These are phyloP conservation scores for Clarias batrachus DNA, from an alignment of 2,113 vertebrate genomes.

Conservation along the genomic window DNA sequence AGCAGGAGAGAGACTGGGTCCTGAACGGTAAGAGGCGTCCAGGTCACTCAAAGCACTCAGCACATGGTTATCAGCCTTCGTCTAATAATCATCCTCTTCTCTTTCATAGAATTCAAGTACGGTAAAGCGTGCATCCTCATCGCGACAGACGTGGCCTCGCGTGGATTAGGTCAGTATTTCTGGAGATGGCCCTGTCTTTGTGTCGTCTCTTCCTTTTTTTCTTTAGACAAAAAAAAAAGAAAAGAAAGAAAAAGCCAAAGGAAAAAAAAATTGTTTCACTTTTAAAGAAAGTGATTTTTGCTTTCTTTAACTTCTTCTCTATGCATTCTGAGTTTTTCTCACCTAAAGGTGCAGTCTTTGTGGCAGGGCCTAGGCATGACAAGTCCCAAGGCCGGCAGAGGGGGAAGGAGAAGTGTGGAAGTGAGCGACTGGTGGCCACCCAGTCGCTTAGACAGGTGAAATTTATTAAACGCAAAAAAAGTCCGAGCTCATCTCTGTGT, in stretches of 20 bases:
- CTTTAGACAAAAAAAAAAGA: conserved; percentile 31
- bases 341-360: conserved; percentile 99
- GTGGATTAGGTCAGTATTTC: conserved; percentile 96
- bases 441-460: conserved; percentile 99
- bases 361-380: conserved; percentile 99
- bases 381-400: conserved; percentile 96
- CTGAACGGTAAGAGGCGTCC: conserved; percentile 83
- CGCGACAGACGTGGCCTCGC: conserved; percentile 97
- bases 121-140: conserved; percentile 99
- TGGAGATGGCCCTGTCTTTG: conserved; percentile 59
- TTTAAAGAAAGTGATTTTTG: conserved; percentile 97
- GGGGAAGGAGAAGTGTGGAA: conserved; percentile 99
- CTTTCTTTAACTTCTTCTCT: conserved; percentile 99
- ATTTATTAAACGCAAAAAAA: conserved; percentile 25
- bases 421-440: conserved; percentile 98
- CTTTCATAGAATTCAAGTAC: conserved; percentile 90
- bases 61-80: no score
- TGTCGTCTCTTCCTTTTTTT: conserved; percentile 43
- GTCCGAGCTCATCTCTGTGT: conserved; percentile 88
- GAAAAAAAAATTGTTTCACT: conserved; percentile 68
- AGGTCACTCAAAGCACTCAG: background rate
- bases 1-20: conserved; percentile 98
- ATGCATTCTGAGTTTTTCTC: conserved; percentile 98
- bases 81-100: conserved; percentile 2
- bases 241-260: background rate